phyloP scores from a whole-genome alignment of 2,113 vertebrate species.

The Engraulis encrasicolus region DNA sequence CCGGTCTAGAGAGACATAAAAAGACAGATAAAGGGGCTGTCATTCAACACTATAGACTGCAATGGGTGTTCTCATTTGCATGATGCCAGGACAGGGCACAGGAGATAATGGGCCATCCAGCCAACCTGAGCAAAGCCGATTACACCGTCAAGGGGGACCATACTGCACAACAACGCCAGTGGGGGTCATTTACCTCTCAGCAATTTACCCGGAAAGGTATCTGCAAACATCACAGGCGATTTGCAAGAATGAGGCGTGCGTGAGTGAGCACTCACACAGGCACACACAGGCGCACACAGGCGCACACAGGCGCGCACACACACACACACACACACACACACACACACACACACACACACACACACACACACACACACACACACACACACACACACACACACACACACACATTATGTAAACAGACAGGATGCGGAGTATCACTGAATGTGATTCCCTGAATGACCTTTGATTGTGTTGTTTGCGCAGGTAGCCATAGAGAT shows the following conservation, averaged over 20 bases:
- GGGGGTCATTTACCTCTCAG: not conserved
- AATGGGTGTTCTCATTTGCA: not conserved
- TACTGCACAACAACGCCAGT: not conserved
- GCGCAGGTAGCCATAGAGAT: not conserved
- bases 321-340: too few relatives aligned
- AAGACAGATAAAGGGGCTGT: not conserved
- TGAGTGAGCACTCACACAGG: too few relatives aligned
- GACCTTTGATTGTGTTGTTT: slow-evolving; percentile 5
- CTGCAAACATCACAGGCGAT: not conserved
- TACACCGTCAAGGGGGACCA: not conserved
- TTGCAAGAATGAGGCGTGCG: not conserved
- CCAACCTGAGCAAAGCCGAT: not conserved
- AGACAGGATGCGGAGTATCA: not conserved
- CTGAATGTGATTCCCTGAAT: not conserved
- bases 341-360: too few relatives aligned
- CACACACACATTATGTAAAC: not conserved
- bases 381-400: too few relatives aligned
- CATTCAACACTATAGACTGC: too few relatives aligned
- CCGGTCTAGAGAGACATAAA: not conserved
- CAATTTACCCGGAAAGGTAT: not conserved
- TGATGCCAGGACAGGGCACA: not conserved
- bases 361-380: too few relatives aligned
- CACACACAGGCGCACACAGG: too few relatives aligned
- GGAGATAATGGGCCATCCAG: not conserved
- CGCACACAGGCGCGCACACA: too few relatives aligned